Evolutionary conservation across 2,113 vertebrate species (phyloP), one percentile per base, ranked within the genome.

Genomic region (Thunnus maccoyii): DNA sequence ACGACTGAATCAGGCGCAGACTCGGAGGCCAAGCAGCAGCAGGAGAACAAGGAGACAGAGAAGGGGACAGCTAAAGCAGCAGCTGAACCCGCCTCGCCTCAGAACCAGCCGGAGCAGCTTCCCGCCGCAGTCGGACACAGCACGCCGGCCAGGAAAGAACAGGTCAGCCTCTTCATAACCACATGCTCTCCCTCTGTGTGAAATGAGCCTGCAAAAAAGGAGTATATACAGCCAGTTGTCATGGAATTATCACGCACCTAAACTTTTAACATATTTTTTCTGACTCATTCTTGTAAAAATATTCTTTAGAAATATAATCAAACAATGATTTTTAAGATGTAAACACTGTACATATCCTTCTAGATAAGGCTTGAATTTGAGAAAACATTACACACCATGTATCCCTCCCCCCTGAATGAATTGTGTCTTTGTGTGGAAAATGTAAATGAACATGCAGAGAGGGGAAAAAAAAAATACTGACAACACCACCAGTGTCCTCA

Each of bases 1-100:
- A 99, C 97, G 51, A 97, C 96, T 20, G 97, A 98, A 96, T 94
- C 96, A 0, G 97, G 96, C 75, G 94, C 96, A 66, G 97, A 99
- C 89, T 97, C 96, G 0, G 97, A 97, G 92, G 94, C 96, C 80
- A 97, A 97, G 64, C 96, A 97, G 88, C 95, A 96, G 15, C 94
- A 96, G 81, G 95, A 96, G 87, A 95, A 94, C 93, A 86, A 90
- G 89, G 90, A 25, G 88, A 87, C 6, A 68, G 91, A 95, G 50
- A 95, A 94, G 86, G 95, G 82, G 30, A 88, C 89, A 54, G 78
- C 13, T 0, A 91, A 70, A 0, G 93, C 88, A 0, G 83, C 91
- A 48, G 27, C 83, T 72, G 83, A 93, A 44, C 44, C 89, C 50
- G 16, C 85, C 0, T 93, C 92, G 0, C 95, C 96, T 2, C 93